Percentiles rank a stretch among this genome's conserved stretches.
phyloP scores from a whole-genome alignment of 2,113 vertebrate genomes.

The Diadophis punctatus region DNA sequence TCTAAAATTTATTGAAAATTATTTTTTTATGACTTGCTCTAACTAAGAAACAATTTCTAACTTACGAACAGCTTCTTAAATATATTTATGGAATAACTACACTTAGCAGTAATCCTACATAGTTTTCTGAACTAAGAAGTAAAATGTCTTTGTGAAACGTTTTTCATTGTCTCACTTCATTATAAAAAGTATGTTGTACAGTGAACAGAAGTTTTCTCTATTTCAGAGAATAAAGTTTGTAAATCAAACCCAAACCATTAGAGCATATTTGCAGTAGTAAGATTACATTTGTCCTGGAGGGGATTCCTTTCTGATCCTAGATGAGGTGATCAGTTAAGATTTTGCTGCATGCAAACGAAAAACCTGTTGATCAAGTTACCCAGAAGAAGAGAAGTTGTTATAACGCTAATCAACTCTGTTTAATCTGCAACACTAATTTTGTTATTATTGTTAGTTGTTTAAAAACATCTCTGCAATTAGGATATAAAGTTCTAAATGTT shows the following conservation, averaged over 20 bases:
- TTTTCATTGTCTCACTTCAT: not conserved
- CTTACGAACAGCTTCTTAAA: not conserved
- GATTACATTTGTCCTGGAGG: not conserved
- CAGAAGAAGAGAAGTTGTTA: not conserved
- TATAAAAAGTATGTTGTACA: not conserved
- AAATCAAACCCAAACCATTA: not conserved
- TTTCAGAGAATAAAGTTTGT: not conserved
- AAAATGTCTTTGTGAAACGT: not conserved
- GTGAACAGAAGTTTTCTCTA: not conserved
- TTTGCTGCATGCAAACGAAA: not conserved
- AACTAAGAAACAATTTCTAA: not conserved
- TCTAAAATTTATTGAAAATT: not conserved
- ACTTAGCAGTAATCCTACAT: not conserved
- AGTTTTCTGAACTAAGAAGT: not conserved
- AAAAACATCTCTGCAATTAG: not conserved
- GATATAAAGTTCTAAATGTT: not conserved
- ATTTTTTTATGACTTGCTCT: not conserved
- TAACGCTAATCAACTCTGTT: not conserved
- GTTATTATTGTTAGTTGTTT: not conserved
- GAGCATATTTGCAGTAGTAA: not conserved
- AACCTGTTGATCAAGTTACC: conserved; percentile 12
- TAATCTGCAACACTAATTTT: not conserved
- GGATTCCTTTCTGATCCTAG: conserved; percentile 9
- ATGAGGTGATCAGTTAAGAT: not conserved
- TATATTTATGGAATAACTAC: not conserved